A percentile compares a stretch with the other conserved stretches of the same genome.
Conservation (phyloP, 2,113 vertebrate species). For the Myiozetetes cayanensis region DNA sequence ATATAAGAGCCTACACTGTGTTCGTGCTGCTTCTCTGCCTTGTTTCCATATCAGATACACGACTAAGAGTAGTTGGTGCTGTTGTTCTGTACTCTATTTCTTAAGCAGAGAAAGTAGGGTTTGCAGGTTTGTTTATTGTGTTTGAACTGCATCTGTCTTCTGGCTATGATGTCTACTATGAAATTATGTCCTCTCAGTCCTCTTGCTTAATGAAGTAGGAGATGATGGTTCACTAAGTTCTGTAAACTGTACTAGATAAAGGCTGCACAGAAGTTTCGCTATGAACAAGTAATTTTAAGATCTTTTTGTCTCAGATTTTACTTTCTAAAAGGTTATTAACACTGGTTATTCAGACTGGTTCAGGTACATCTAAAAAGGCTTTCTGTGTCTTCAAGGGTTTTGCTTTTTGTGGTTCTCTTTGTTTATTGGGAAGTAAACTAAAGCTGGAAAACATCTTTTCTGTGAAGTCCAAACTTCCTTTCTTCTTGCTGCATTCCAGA, state of each 20-base stretch:
- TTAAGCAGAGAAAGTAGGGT: background rate
- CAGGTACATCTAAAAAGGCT: background rate
- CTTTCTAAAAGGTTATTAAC: background rate
- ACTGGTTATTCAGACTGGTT: background rate
- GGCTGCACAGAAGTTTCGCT: background rate
- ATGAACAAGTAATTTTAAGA: background rate
- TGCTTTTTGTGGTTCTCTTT: background rate
- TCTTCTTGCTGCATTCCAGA: background rate
- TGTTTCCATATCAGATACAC: accelerated
- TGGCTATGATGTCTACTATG: background rate
- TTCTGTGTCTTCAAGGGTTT: background rate
- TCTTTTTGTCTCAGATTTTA: background rate
- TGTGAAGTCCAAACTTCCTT: background rate
- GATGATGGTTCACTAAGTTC: background rate
- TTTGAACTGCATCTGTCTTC: background rate
- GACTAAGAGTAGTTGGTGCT: background rate
- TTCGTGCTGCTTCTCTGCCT: background rate
- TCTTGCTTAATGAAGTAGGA: background rate
- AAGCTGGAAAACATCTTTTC: background rate
- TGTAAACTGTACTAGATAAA: background rate
- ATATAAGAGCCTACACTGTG: background rate
- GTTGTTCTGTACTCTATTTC: background rate
- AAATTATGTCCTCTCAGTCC: background rate
- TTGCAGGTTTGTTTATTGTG: background rate
- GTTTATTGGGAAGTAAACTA: background rate